Base-by-base conservation (phyloP, 64 coral and sea anemone genomes). In the Dendrophyllia cribrosa region DNA sequence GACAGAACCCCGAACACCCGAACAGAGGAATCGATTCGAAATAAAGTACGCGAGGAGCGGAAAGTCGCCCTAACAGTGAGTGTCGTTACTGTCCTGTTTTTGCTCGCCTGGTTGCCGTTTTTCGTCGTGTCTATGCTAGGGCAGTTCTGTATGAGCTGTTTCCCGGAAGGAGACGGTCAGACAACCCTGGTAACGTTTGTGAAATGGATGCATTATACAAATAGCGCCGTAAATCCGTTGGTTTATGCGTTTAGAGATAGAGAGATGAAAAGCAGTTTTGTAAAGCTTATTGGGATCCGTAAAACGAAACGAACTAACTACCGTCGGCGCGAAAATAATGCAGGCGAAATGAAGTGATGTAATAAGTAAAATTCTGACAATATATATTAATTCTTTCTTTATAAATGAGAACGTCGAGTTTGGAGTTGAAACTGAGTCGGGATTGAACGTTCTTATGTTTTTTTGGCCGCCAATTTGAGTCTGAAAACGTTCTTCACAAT, bases 121-220 rank as follows among this genome's bases (percentile, higher is more conserved):
- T 93, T 93, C 46, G 16, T 93, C 10, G 19, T 88, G 2, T 87
- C 85, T 25, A 53, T 93, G 66, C 43, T 88, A 9, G 74, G 50
- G 7, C 51, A 60, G 20, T 88, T 80, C 64, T 93, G 83, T 63
- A 14, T 9, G 13, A 58, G 56, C 47, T 79, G 72, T 76, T 55
- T 80, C 26, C 78, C 78, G 0, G 43, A 63, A 63, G 58, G 26
- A 14, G 14, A 82, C 14, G 58, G 22, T 58, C 14, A 43, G 15
- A 63, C 25, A 20, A 62, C 12, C 11, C 21, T 93, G 21, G 76
- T 93, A 59, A 76, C 26, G 1, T 85, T 96, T 53, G 70, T 88
- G 19, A 96, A 96, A 49, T 96, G 95, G 91, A 86, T 96, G 95
- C 95, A 96, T 74, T 96, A 96, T 22, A 85, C 78, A 22, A 96